Base-by-base conservation (phyloP, 1,140 invertebrate genomes). In the Microplitis mediator region DNA sequence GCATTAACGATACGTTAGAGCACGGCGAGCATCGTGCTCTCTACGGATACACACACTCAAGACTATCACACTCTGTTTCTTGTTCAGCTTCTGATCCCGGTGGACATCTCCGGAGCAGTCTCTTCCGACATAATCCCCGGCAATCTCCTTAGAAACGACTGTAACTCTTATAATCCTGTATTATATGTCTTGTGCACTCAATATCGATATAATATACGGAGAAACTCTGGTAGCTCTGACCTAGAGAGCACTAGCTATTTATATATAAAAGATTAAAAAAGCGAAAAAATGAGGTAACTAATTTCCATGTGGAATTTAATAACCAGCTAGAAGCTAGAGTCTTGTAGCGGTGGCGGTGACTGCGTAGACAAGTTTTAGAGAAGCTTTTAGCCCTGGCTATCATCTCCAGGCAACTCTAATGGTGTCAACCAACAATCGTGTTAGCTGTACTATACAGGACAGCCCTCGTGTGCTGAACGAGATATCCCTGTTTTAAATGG, bases 371-470 rank as follows among this genome's bases (percentile, higher is more conserved):
- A 76, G 74, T 58, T 58, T 58, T 6, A 23, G 75, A 63, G 70
- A 71, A 77, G 79, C 79, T 80, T 80, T 80, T 79, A 79, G 78
- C 73, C 74, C 3, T 67, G 14, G 51, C 51, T 16, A 62, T 52
- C 65, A 52, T 35, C n/a, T 23, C 14, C 14, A n/a, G 31, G 16
- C 45, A 45, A 39, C 23, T 67, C n/a, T 23, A 13, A 50, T 34
- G 32, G 23, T 8, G 79, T 79, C 75, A 80, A 75, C 79, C 74
- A 79, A 77, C 79, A 80, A 80, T 80, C 78, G 78, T 78, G 80
- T 80, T 80, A 80, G 78, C 79, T 76, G 75, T 69, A 54, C 63
- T 31, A 50, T 13, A 74, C 74, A 63, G 9, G 23, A 54, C 16
- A 58, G 16, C 8, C 73, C 32, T 67, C 23, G 51, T 54, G 13